These are phyloP conservation scores for Brachynemurus nebulosus DNA, from an alignment of 2,888 invertebrate species.

Conservation along the genomic window DNA sequence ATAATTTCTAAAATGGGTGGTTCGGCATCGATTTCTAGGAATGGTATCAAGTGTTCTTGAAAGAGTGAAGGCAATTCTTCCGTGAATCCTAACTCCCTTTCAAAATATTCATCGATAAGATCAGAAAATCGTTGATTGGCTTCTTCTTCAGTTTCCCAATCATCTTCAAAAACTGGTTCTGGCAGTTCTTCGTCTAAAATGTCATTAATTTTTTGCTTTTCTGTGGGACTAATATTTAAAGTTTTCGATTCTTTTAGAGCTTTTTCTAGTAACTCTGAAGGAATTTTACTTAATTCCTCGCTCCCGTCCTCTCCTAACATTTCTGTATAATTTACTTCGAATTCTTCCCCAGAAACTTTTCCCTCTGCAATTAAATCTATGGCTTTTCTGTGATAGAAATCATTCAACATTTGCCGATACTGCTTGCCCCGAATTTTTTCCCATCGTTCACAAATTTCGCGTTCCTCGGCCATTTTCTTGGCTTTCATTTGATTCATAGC, in stretches of 20 bases:
- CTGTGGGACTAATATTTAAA: too few relatives aligned
- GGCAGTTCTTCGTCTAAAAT: conserved; percentile 31
- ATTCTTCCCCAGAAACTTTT: conserved; percentile 14
- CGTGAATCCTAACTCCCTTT: conserved; percentile 27
- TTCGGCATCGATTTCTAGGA: conserved; percentile 31
- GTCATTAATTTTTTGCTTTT: too few relatives aligned
- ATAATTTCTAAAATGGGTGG: conserved; percentile 25
- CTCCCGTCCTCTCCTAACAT: neutral
- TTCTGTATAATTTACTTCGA: neutral
- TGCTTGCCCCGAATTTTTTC: conserved; percentile 7
- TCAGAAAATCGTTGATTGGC: conserved; percentile 33
- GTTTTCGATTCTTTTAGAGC: too few relatives aligned
- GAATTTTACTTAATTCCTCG: conserved; percentile 1
- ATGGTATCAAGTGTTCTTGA: conserved; percentile 33
- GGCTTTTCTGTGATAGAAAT: neutral
- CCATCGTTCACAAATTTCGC: conserved; percentile 30
- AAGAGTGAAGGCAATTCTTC: conserved; percentile 13
- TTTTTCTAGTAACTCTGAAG: conserved; percentile 11
- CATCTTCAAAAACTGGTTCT: conserved; percentile 33
- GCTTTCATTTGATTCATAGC: conserved; percentile 22
- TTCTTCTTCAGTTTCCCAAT: conserved; percentile 37
- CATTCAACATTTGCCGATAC: conserved; percentile 6
- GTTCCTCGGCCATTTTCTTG: conserved; percentile 21
- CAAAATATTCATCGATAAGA: conserved; percentile 34
- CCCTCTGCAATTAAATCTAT: conserved; percentile 1